Percentiles rank a stretch among this genome's conserved stretches.
phyloP scores from a whole-genome alignment of 2,888 invertebrate genomes.

The Craniophora ligustri region DNA sequence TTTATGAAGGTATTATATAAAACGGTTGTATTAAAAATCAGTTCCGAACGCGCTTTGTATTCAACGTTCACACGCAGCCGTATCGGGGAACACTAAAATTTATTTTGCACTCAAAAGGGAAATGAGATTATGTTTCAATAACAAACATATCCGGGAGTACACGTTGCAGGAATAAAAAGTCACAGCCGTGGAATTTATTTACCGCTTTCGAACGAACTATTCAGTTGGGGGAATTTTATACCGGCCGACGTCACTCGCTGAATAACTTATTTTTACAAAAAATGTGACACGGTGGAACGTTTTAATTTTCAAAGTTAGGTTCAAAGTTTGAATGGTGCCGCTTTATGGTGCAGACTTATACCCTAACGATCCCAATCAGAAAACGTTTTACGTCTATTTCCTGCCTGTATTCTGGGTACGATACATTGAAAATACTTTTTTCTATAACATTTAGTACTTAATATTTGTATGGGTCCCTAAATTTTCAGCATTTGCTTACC shows the following conservation, averaged over 20 bases:
- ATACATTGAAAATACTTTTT: no score
- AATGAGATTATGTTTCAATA: conserved; percentile 80
- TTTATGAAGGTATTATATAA: conserved; percentile 52
- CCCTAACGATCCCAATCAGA: no score
- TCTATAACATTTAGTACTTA: no score
- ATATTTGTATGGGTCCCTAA: no score
- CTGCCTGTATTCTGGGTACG: no score
- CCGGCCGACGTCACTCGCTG: conserved; percentile 25
- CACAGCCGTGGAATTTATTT: conserved; percentile 61
- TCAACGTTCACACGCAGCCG: conserved; percentile 51
- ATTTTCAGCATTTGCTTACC: no score
- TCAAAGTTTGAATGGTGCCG: conserved; percentile 17
- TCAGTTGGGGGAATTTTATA: conserved; percentile 40
- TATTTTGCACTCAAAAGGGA: conserved; percentile 73
- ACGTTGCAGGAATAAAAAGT: conserved; percentile 70
- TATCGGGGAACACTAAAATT: conserved; percentile 70
- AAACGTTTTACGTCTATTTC: no score
- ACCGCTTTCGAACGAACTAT: conserved; percentile 54
- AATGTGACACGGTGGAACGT: conserved; percentile 33
- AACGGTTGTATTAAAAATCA: conserved; percentile 59
- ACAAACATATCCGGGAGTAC: conserved; percentile 70
- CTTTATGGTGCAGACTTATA: neutral
- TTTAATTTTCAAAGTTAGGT: conserved; percentile 29
- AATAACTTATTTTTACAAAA: conserved; percentile 43
- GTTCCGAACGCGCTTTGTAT: conserved; percentile 54